Conservation (phyloP, 35 echinoderm and acorn worm genomes). For the Ophioderma brevispina region DNA sequence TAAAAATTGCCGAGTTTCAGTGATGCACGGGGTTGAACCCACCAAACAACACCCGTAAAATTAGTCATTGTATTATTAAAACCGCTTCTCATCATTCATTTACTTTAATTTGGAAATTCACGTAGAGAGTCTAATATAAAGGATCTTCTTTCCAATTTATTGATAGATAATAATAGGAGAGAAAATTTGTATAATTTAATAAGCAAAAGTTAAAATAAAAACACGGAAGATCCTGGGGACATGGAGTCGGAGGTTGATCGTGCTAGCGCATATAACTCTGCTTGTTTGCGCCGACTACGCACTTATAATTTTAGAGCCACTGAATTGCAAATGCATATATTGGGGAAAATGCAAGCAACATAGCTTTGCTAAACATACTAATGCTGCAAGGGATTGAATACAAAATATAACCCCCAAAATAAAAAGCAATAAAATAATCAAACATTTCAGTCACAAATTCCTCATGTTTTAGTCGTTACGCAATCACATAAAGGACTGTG, state of each 20-base stretch:
- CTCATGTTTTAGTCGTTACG: no score
- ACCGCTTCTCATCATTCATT: not conserved
- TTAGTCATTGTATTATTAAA: not conserved
- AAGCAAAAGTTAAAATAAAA: constrained; percentile 8
- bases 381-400: not conserved
- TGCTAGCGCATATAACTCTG: not conserved
- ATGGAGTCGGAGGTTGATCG: not conserved
- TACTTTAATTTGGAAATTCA: not conserved
- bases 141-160: constrained; percentile 11
- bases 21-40: not conserved
- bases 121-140: not conserved
- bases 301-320: not conserved
- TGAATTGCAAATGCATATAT: not conserved
- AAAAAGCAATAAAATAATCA: no score
- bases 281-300: not conserved
- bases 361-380: not conserved
- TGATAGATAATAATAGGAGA: not conserved
- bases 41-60: not conserved
- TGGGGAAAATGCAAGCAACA: not conserved
- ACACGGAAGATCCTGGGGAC: constrained; percentile 2
- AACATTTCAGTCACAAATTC: no score
- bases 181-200: constrained; percentile 4
- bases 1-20: not conserved
- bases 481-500: no score
- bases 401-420: no score